Base-by-base conservation (phyloP, 1,140 invertebrate genomes). In the Tetraneura akinire region DNA sequence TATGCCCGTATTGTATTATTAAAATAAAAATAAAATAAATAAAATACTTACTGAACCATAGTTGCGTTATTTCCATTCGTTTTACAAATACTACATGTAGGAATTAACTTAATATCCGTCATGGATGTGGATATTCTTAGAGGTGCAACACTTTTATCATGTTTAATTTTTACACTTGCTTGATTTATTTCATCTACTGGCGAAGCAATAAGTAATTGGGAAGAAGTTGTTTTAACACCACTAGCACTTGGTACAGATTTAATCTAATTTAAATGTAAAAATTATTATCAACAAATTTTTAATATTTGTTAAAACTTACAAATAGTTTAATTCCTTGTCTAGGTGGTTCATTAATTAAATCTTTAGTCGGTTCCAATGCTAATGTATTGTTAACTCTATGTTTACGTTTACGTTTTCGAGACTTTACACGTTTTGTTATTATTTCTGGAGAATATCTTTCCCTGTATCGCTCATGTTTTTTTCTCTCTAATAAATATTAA, bases 211-310 rank as follows among this genome's bases (percentile, higher is more conserved):
- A 80, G 68, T 45, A 76, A 29, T 18, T 70, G 64, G 6, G 71
- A 60, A 49, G 74, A 66, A 29, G 81, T 80, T n/a, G 76, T 71
- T 23, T 73, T 81, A 32, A 81, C 71, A 21, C 81, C 55, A 26
- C 91, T 91, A 1, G 92, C 92, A 82, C 92, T 88, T 10, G 92
- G 92, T 82, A 94, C 91, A 1, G 92, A 91, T 84, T 94, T 94
- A 68, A 94, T 93, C 90, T 93, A 85, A 45, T n/a, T n/a, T n/a
- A n/a, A n/a, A n/a, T n/a, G 85, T 81, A 71, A 1, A 51, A 6
- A 32, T 10, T 6, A 37, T 3, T 37, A 29, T 21, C 10, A 42
- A 60, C 80, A 55, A 49, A 18, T 18, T n/a, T n/a, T n/a, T n/a
- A n/a, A n/a, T n/a, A n/a, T 37, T 32, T 29, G 29, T 62, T 1